Evolutionary conservation across 2,113 vertebrate species (phyloP).

Genomic region (Grallaria varia): DNA sequence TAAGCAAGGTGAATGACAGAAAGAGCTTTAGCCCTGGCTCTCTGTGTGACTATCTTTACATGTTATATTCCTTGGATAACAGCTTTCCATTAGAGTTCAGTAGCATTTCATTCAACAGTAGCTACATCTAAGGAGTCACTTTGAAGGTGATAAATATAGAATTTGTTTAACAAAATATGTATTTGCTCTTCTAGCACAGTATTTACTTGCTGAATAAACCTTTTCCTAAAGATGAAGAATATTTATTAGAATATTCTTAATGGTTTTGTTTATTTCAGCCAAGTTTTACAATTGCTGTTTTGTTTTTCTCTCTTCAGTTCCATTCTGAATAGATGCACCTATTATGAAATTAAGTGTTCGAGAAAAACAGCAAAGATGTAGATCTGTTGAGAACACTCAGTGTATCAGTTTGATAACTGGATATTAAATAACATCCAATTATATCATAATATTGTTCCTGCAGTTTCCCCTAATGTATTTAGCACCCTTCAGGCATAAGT

Average conservation of each 20-base stretch:
- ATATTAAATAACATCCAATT: background rate
- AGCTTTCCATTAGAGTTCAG: background rate
- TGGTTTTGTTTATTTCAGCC: background rate
- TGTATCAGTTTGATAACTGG: background rate
- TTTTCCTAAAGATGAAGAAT: background rate
- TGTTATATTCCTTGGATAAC: background rate
- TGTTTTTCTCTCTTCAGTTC: background rate
- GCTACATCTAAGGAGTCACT: background rate
- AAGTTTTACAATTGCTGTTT: background rate
- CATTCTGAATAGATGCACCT: background rate
- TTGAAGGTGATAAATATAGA: background rate
- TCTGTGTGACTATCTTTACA: background rate
- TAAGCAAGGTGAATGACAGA: constrained; percentile 87
- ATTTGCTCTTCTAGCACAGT: background rate
- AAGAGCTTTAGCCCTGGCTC: background rate
- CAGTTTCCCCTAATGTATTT: background rate
- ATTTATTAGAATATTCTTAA: background rate
- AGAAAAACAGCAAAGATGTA: background rate
- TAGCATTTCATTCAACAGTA: background rate
- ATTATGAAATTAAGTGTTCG: background rate
- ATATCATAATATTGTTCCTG: background rate
- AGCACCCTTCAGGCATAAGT: background rate
- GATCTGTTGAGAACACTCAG: background rate
- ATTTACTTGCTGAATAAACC: background rate
- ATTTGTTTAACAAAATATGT: background rate